Percentiles rank a stretch among this genome's conserved stretches.
Conservation (phyloP, 2,888 invertebrate species). For the Petrophora chlorosata region DNA sequence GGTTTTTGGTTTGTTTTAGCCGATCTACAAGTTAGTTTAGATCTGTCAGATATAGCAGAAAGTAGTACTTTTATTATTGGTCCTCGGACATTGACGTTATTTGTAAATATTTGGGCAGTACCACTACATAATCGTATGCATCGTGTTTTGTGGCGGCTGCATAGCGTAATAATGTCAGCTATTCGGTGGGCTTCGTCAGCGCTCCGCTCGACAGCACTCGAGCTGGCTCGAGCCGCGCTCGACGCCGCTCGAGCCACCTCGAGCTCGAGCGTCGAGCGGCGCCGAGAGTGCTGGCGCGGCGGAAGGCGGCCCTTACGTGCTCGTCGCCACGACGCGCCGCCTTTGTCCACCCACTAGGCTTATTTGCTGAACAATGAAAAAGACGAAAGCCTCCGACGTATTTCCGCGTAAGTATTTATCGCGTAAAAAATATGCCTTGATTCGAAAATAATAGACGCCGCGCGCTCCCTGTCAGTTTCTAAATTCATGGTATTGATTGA, state of each 20-base stretch:
- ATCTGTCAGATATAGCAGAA: too few species aligned
- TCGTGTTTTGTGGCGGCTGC: conserved; percentile 64
- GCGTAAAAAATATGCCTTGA: conserved; percentile 58
- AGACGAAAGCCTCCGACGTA: conserved; percentile 71
- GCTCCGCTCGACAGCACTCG: conserved; percentile 73
- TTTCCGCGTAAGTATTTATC: conserved; percentile 66
- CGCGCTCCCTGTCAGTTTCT: conserved; percentile 53
- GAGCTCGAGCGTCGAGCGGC: conserved; percentile 64
- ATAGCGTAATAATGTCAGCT: conserved; percentile 71
- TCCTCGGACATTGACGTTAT: neutral
- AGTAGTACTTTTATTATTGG: neutral
- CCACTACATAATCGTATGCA: conserved; percentile 58
- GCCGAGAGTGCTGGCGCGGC: conserved; percentile 78
- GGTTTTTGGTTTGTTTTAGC: conserved; percentile 37
- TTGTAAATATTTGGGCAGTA: conserved; percentile 41
- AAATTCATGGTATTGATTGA: conserved; percentile 76
- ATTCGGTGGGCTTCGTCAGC: conserved; percentile 76
- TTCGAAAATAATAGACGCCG: conserved; percentile 61
- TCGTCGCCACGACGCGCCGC: conserved; percentile 75
- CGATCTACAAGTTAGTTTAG: conserved; percentile 1
- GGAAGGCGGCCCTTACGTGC: conserved; percentile 80
- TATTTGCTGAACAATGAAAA: conserved; percentile 83
- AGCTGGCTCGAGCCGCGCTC: conserved; percentile 50
- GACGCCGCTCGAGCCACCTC: conserved; percentile 61
- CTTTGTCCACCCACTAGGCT: conserved; percentile 83